Percentiles rank a stretch among this genome's conserved stretches.
phyloP scores from a whole-genome alignment of 2,113 vertebrate genomes.

The Fulica atra region DNA sequence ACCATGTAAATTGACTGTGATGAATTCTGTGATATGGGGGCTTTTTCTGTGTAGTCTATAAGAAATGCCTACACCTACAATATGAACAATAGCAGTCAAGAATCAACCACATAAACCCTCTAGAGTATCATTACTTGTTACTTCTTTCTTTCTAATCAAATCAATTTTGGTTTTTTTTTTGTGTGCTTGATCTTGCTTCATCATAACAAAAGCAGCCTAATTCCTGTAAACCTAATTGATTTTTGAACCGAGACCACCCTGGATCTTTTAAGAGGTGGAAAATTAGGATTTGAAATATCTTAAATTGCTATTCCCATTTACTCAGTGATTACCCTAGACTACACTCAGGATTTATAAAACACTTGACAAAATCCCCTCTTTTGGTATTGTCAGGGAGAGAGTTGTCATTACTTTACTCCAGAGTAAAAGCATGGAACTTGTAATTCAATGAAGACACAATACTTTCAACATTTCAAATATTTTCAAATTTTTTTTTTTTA shows the following conservation, averaged over 20 bases:
- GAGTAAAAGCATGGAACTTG: neutral
- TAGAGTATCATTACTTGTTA: neutral
- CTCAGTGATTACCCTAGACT: neutral
- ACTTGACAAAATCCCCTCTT: neutral
- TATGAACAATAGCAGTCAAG: neutral
- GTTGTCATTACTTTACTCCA: neutral
- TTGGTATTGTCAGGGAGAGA: neutral
- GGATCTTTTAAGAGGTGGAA: neutral
- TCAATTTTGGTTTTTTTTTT: neutral
- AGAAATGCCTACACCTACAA: neutral
- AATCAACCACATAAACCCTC: neutral
- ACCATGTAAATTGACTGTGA: neutral
- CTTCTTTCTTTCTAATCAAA: neutral
- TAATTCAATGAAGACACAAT: neutral
- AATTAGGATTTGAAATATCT: neutral
- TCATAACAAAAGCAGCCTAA: neutral
- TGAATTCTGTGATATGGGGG: no score
- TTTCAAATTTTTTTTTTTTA: no score
- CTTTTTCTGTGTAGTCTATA: neutral
- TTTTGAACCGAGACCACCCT: neutral
- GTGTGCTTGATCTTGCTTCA: neutral
- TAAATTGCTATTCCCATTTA: neutral
- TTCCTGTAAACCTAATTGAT: neutral
- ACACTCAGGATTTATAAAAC: neutral
- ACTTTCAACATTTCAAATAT: no score